Conservation (phyloP, 2,797 vertebrate species). For the Pelochelys cantorii region DNA sequence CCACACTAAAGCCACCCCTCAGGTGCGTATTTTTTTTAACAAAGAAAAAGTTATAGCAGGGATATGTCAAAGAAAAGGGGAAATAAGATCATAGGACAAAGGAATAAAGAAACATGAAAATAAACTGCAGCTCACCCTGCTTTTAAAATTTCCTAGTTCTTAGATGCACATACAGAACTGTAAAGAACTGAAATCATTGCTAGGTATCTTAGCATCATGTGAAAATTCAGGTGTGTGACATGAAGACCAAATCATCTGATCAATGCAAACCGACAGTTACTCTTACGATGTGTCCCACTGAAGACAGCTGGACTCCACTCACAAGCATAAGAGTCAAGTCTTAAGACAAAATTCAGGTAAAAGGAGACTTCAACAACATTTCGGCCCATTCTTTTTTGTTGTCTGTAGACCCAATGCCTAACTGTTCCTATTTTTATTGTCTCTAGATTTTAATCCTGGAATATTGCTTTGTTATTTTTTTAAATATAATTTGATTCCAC, state of each 20-base stretch:
- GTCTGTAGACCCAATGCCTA: neutral
- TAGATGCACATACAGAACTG: neutral
- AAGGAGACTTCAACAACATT: neutral
- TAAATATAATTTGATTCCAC: neutral
- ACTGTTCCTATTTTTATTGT: neutral
- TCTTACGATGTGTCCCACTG: too few species aligned
- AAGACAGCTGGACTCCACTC: too few species aligned
- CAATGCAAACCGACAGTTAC: neutral
- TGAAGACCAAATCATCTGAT: neutral
- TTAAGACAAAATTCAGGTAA: neutral
- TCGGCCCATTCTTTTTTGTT: neutral
- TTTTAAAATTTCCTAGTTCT: too few species aligned
- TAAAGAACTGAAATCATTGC: too few species aligned
- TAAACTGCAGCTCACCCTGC: too few species aligned
- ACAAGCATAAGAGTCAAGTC: too few species aligned
- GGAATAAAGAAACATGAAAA: too few species aligned
- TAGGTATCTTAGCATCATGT: neutral
- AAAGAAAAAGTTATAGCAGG: too few species aligned
- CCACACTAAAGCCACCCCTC: too few species aligned
- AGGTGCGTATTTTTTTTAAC: too few species aligned
- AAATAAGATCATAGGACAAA: too few species aligned
- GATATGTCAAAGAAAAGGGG: too few species aligned
- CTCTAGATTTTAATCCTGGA: neutral
- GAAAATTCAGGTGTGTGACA: neutral
- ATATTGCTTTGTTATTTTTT: neutral